Conservation (phyloP, 2,113 vertebrate species). For the Sarotherodon lohbergeri region DNA sequence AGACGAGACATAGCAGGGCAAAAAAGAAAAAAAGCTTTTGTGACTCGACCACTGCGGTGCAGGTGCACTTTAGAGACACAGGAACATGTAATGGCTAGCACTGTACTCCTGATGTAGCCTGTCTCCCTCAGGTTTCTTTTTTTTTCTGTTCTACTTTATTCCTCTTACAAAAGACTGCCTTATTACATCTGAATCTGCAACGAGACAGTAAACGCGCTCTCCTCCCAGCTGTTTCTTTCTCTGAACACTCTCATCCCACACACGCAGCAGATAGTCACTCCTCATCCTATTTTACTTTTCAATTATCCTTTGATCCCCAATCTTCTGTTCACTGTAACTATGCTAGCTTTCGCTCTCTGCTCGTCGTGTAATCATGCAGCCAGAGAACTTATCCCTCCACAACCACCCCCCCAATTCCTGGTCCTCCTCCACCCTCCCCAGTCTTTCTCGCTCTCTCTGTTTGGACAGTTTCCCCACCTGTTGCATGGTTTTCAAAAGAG, state of each 20-base stretch:
- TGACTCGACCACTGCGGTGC: background rate
- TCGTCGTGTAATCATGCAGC: slow-evolving; percentile 41
- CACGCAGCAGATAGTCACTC: background rate
- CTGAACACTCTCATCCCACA: slow-evolving; percentile 11
- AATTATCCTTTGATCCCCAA: slow-evolving; percentile 49
- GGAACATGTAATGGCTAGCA: background rate
- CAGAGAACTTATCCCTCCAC: slow-evolving; percentile 46
- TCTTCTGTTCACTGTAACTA: slow-evolving; percentile 43
- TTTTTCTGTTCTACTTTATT: background rate
- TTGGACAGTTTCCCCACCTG: slow-evolving; percentile 75
- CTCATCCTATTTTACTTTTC: slow-evolving; percentile 38
- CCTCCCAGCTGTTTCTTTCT: slow-evolving; percentile 57
- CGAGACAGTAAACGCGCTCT: slow-evolving; percentile 27
- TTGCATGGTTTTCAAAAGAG: slow-evolving; percentile 78
- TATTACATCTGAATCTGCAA: slow-evolving; percentile 39
- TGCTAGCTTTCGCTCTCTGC: slow-evolving; percentile 48
- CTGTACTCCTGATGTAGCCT: slow-evolving; percentile 39
- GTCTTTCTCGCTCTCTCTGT: slow-evolving; percentile 40
- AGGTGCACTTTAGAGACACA: slow-evolving; percentile 26
- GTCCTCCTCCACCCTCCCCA: background rate
- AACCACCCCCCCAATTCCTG: background rate
- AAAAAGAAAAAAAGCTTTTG: background rate
- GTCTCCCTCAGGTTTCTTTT: slow-evolving; percentile 45
- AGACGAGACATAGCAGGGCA: background rate
- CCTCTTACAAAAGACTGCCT: slow-evolving; percentile 43